Conservation (phyloP, 2,888 invertebrate genomes). For the Apotomis turbidana region DNA sequence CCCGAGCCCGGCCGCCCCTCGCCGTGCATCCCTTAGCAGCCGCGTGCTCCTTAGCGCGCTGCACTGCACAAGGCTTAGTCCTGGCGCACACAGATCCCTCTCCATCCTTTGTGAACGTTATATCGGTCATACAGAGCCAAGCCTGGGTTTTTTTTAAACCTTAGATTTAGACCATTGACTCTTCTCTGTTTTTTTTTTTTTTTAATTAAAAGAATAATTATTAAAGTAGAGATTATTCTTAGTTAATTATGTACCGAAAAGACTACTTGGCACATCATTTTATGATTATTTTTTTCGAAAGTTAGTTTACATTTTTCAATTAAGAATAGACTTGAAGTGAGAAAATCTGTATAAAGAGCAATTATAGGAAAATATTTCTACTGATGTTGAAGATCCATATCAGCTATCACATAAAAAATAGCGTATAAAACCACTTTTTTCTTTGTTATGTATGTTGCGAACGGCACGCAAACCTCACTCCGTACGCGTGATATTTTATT, state of each 20-base stretch:
- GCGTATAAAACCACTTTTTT: neutral
- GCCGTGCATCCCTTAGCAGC: conserved; percentile 42
- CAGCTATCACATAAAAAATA: neutral
- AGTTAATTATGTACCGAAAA: too few relatives aligned
- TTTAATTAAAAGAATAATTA: too few relatives aligned
- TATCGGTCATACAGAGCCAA: neutral
- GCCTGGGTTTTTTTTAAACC: too few relatives aligned
- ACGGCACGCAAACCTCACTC: neutral
- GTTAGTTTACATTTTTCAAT: too few relatives aligned
- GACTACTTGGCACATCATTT: too few relatives aligned
- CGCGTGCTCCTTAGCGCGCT: conserved; percentile 53
- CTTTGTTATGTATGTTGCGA: neutral
- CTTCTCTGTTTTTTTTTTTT: too few relatives aligned
- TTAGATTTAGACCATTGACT: too few relatives aligned
- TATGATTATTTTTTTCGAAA: too few relatives aligned
- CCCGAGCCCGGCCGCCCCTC: conserved; percentile 63
- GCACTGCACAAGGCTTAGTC: conserved; percentile 46
- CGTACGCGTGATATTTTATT: neutral
- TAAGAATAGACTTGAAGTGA: neutral
- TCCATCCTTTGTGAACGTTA: neutral
- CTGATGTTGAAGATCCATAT: neutral
- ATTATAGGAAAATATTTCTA: neutral
- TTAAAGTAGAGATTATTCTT: too few relatives aligned
- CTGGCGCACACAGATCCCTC: conserved; percentile 21
- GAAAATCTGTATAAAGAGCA: neutral